phyloP scores from a whole-genome alignment of 92 coral and sea anemone genomes.

The Montipora capitata region DNA sequence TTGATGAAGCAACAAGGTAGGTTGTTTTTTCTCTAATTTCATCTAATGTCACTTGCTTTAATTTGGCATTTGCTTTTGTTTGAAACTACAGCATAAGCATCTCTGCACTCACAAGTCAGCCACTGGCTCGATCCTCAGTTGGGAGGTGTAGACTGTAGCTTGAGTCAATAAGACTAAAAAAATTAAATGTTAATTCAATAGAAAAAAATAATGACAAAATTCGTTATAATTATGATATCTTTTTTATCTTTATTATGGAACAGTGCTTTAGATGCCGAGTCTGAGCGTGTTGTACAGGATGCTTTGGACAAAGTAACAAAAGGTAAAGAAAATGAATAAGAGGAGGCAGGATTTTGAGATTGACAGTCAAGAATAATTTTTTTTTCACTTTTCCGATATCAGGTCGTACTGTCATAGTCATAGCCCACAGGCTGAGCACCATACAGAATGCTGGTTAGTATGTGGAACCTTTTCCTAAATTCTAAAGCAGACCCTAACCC shows the following conservation, averaged over 20 bases:
- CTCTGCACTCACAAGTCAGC: too few species aligned
- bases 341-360: neutral
- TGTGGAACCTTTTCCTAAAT: too few species aligned
- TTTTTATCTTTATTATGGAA: neutral
- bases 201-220: too few species aligned
- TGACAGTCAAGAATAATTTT: too few species aligned
- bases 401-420: constrained; percentile 97
- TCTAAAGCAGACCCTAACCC: too few species aligned
- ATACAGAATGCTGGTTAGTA: constrained; percentile 96
- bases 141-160: too few species aligned
- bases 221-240: neutral
- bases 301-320: constrained; percentile 94
- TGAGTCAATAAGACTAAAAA: too few species aligned
- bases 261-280: constrained; percentile 99
- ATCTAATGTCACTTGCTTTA: too few species aligned
- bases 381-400: neutral
- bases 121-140: too few species aligned
- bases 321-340: constrained; percentile 46
- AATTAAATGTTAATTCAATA: too few species aligned
- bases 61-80: too few species aligned
- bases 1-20: constrained; percentile 99
- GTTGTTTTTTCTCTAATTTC: neutral
- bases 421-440: constrained; percentile 97
- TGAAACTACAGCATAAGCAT: too few species aligned
- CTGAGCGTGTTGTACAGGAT: constrained; percentile 97